phyloP scores from a whole-genome alignment of 2,113 vertebrate species.

The Bubo blakistoni region DNA sequence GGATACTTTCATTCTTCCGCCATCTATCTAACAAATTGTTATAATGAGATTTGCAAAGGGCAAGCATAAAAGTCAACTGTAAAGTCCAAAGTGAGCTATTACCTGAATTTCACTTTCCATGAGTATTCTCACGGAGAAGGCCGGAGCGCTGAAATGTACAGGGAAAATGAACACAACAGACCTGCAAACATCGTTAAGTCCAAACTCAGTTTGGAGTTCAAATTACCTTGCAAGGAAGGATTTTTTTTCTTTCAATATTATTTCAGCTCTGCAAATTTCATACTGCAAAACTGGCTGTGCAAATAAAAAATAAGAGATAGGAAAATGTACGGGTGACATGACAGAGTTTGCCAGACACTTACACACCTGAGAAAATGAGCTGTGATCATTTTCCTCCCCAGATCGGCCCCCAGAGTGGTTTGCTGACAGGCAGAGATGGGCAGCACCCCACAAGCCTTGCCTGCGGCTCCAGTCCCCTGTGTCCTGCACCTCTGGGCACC shows the following conservation, averaged over 20 bases:
- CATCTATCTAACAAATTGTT: constrained; percentile 30
- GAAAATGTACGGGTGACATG: background rate
- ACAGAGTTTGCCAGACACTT: background rate
- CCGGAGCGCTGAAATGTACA: background rate
- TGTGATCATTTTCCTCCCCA: background rate
- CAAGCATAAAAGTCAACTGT: background rate
- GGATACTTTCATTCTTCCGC: background rate
- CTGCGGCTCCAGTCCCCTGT: background rate
- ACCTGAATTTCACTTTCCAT: constrained; percentile 11
- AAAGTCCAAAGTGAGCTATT: constrained; percentile 5
- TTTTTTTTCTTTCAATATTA: background rate
- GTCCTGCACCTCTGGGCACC: background rate
- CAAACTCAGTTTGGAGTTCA: background rate
- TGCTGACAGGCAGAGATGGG: background rate
- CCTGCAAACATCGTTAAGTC: constrained; percentile 14
- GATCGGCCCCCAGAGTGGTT: fast-evolving
- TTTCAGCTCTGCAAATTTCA: background rate
- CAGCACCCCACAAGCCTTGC: background rate
- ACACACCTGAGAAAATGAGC: background rate
- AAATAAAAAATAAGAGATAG: background rate
- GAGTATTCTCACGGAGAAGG: background rate
- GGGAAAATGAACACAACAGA: background rate
- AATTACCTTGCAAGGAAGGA: background rate
- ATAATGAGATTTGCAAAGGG: constrained; percentile 40
- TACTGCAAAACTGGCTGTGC: background rate